Base-by-base conservation (phyloP, 2,113 vertebrate species). In the Cyanistes caeruleus region DNA sequence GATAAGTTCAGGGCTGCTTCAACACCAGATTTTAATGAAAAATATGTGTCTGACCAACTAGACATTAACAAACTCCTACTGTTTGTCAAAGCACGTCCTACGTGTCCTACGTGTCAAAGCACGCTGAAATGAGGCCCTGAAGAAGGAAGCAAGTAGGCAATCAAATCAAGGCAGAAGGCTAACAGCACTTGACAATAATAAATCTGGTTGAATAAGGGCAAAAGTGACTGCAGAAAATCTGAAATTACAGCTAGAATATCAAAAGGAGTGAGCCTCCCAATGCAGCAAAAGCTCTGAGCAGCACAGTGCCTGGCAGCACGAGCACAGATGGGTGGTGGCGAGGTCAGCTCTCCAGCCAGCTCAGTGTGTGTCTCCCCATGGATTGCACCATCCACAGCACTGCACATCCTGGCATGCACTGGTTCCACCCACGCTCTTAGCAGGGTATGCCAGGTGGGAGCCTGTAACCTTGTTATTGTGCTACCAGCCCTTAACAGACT, bases 401-500 rank as follows among this genome's bases (percentile, higher is more conserved):
- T 20, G 49, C 63, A 20, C 21, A 10, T 20, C 35, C 22, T 10
- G 8, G 8, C 22, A 19, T 1, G 31, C 27, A 11, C 7, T 3
- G 33, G 3, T 7, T 43, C 22, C 44, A 53, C 30, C 19, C 39
- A 37, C 5, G 9, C 15, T 18, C 37, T n/a, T 3, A 8, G 13
- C 52, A 28, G 11, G 3, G 3, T 5, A 28, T 16, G n/a, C 51
- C 30, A 48, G 28, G 37, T 64, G 5, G 20, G 22, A 87, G 16
- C 6, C 7, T 2, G 1, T 4, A 58, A 20, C 25, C 15, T 16
- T 2, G 0, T 10, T 31, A 11, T 15, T 75, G 4, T 30, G 44
- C 27, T 63, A 11, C 17, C 6, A 63, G 22, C 17, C 35, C 17
- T 67, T 46, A 41, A 48, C 10, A 76, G n/a, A 55, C 22, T n/a